Evolutionary conservation across 2,888 invertebrate species (phyloP).

Genomic region (Drosophila suboccidentalis): DNA sequence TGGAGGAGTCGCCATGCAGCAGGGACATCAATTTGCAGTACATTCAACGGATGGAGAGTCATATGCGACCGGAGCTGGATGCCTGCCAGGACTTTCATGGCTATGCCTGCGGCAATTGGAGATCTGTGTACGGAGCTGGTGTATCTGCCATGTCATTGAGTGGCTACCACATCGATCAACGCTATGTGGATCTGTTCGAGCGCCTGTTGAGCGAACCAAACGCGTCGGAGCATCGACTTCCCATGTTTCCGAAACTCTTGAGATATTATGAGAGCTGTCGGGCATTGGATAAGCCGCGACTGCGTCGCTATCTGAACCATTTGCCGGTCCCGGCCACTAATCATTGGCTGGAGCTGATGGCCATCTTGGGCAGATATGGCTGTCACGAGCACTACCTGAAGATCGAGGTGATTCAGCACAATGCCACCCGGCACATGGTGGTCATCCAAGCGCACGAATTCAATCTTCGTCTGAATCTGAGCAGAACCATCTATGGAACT

Average conservation of each 20-base stretch:
- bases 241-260: constrained; percentile 64
- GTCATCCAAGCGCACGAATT: constrained; percentile 68
- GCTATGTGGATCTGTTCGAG: constrained; percentile 63
- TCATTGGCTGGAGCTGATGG: constrained; percentile 70
- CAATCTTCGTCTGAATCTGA: constrained; percentile 53
- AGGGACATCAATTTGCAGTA: constrained; percentile 63
- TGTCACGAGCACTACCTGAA: constrained; percentile 72
- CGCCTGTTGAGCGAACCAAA: constrained; percentile 25
- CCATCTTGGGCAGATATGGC: constrained; percentile 71
- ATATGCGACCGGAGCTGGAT: constrained; percentile 62
- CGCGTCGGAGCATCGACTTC: constrained; percentile 37
- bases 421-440: constrained; percentile 65
- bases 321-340: constrained; percentile 29
- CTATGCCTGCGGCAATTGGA: constrained; percentile 79
- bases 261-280: constrained; percentile 69
- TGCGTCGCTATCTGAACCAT: constrained; percentile 61
- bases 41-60: constrained; percentile 55
- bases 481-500: constrained; percentile 53
- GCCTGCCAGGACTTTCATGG: constrained; percentile 77
- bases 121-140: constrained; percentile 35
- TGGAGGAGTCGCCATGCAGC: constrained; percentile 46
- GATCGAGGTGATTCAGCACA: constrained; percentile 62
- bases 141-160: constrained; percentile 68
- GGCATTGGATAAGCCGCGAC: constrained; percentile 26
- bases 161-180: constrained; percentile 61